phyloP scores from a whole-genome alignment of 1,140 invertebrate species.

The Zaprionus inermis region DNA sequence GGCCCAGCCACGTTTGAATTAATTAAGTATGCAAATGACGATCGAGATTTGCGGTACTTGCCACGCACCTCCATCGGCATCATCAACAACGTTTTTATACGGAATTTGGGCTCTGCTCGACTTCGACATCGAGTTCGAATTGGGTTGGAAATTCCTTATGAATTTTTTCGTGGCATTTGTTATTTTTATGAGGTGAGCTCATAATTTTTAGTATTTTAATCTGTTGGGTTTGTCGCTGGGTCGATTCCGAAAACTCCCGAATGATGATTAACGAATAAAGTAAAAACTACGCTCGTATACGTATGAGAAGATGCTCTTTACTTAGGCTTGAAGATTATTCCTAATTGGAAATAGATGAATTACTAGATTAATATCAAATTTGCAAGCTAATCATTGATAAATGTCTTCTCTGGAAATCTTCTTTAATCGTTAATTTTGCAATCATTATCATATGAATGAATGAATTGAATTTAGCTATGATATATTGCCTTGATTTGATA shows the following conservation, averaged over 20 bases:
- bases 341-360: not conserved
- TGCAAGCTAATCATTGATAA: not conserved
- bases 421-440: too few relatives aligned
- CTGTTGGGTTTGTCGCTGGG: constrained; percentile 38
- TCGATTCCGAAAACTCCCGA: constrained; percentile 51
- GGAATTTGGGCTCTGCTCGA: constrained; percentile 64
- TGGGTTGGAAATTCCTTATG: constrained; percentile 61
- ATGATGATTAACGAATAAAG: constrained; percentile 16
- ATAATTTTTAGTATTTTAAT: constrained; percentile 59
- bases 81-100: constrained; percentile 40
- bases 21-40: constrained; percentile 75
- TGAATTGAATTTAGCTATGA: not conserved
- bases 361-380: not conserved
- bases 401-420: not conserved
- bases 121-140: constrained; percentile 25
- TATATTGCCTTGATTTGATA: not conserved
- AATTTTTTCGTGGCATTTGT: constrained; percentile 46
- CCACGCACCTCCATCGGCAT: constrained; percentile 62
- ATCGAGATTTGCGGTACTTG: constrained; percentile 75
- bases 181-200: constrained; percentile 79
- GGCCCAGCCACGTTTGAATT: constrained; percentile 52
- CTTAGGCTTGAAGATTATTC: not conserved
- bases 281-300: not conserved
- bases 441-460: too few relatives aligned
- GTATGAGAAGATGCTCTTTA: not conserved